Evolutionary conservation across 2,888 invertebrate species (phyloP).

Genomic region (Meiosimyza platycephala): DNA sequence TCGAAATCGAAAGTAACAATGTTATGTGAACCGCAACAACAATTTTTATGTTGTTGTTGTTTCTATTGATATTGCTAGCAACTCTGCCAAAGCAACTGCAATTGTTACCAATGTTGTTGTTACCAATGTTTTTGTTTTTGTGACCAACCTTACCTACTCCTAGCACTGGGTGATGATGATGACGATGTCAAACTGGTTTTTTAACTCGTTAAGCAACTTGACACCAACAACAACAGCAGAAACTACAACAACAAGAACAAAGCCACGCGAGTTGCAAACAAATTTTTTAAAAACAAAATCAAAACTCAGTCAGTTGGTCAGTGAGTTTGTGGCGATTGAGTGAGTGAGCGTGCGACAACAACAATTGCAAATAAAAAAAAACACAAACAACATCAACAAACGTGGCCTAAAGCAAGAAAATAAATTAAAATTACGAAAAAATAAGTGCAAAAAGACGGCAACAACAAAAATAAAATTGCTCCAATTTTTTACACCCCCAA

Average conservation of each 20-base stretch:
- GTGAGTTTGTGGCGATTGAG: not conserved
- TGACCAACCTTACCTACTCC: not conserved
- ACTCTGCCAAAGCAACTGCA: not conserved
- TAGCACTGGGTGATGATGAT: not conserved
- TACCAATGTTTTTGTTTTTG: slow-evolving; percentile 1
- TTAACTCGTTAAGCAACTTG: slow-evolving; percentile 40
- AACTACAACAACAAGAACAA: slow-evolving; percentile 14
- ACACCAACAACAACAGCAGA: slow-evolving; percentile 14
- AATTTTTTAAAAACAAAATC: slow-evolving; percentile 13
- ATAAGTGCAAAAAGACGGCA: not conserved
- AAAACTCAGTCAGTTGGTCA: slow-evolving; percentile 40
- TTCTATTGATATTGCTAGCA: not conserved
- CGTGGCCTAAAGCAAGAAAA: slow-evolving; percentile 41
- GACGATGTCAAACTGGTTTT: slow-evolving; percentile 36
- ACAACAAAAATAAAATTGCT: not conserved
- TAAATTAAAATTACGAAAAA: slow-evolving; percentile 32
- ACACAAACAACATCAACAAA: slow-evolving; percentile 28
- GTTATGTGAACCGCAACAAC: not conserved
- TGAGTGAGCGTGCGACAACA: slow-evolving; percentile 20
- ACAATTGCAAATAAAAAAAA: slow-evolving; percentile 4
- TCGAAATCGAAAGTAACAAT: not conserved
- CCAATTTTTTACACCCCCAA: not conserved
- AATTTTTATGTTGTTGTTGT: not conserved
- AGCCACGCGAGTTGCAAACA: slow-evolving; percentile 5
- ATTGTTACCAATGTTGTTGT: not conserved